Evolutionary conservation across 92 coral and sea anemone species (phyloP), one percentile per base, ranked within the genome.

Genomic region (Parazoanthus darwini): DNA sequence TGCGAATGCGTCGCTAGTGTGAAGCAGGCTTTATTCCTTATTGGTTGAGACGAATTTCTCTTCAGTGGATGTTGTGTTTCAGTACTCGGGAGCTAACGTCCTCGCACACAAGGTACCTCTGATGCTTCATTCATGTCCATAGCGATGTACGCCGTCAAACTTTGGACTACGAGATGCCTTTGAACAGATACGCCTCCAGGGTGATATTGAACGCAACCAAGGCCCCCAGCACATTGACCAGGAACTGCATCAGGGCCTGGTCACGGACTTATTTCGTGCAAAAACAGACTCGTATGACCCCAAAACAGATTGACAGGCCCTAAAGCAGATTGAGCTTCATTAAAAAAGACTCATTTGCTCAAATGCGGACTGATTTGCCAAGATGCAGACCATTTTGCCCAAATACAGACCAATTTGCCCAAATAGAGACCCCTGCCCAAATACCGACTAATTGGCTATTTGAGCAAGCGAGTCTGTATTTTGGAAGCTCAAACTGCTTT

Each of bases 171-270:
- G 98, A 88, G 82, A 96, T 91, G 68, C 98, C 99, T 86, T 97
- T 97, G 42, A 97, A 88, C 58, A 97, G 91, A 3, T 98, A 97
- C 1, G 99, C 93, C 85, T 97, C 99, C 78, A 97, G 85, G 5
- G 96, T 92, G 81, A 97, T 97, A 82, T 94, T 97, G 80, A 97
- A 97, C 91, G 95, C 99, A 36, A 94, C 93, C 81, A 97, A 70
- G 56, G 99, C 94, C 11, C 94, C 88, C 10, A 97, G 80, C 36
- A 97, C 93, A 50, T 92, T 98, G 35, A 95, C 97, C 65, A 97
- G 91, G 89, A 95, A 97, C 95, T 95, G 99, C 70, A 94, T 91
- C 81, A 95, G 93, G 81, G 84, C 85, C 56, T 92, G 77, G 91
- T 97, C 99, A 35, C 99, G 96, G 42, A 97, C 33, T 29, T 0